Evolutionary conservation across 30 jellyfish, hydroid and myxozoan species (phyloP).

Genomic region (Hydra vulgaris): DNA sequence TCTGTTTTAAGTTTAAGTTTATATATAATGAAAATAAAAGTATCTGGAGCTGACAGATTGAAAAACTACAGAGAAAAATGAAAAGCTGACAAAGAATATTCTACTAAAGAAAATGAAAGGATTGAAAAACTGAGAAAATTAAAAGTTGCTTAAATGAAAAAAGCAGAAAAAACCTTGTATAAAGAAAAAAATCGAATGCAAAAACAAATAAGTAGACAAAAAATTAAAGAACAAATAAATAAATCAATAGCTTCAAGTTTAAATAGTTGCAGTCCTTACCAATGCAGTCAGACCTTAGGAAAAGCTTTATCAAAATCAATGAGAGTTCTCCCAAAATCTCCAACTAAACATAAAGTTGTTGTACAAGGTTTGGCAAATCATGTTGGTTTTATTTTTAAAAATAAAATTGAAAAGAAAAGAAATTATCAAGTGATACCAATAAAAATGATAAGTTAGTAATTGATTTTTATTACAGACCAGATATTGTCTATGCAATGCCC

Average conservation of each 20-base stretch:
- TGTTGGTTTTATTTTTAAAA: slow-evolving; percentile 10
- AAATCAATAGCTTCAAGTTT: not conserved
- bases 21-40: not conserved
- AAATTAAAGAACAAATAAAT: not conserved
- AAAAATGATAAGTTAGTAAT: not conserved
- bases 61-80: not conserved
- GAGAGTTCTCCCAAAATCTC: slow-evolving; percentile 27
- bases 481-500: slow-evolving; percentile 38
- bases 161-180: no score
- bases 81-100: not conserved
- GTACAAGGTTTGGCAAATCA: slow-evolving; percentile 37
- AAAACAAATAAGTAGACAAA: not conserved
- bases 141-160: not conserved
- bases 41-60: not conserved
- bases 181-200: not conserved
- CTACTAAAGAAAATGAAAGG: not conserved
- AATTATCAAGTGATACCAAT: slow-evolving; percentile 2
- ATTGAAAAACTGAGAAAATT: not conserved
- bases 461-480: slow-evolving; percentile 38
- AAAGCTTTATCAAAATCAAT: slow-evolving; percentile 34
- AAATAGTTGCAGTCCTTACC: slow-evolving; percentile 21
- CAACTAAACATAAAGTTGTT: slow-evolving; percentile 24
- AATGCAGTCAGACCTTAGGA: slow-evolving; percentile 21
- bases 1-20: not conserved
- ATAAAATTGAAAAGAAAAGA: not conserved